These are phyloP conservation scores for Paradisaea rubra DNA, from an alignment of 2,113 vertebrate species.

Conservation along the genomic window DNA sequence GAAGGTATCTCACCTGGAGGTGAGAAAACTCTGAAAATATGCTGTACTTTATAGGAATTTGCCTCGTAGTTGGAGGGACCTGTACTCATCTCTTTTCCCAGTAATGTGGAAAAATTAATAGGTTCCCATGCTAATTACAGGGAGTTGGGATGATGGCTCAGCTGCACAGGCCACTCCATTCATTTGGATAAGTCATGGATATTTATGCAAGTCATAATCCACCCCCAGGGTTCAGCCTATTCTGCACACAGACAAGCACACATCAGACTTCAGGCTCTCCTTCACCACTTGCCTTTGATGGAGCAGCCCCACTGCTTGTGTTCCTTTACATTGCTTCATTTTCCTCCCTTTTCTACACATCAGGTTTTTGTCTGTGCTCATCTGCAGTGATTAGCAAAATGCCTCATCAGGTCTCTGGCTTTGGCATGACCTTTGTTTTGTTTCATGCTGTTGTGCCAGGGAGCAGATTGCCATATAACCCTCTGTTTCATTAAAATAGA, in stretches of 20 bases:
- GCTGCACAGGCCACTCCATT: not conserved
- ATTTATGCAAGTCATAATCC: not conserved
- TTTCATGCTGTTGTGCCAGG: not conserved
- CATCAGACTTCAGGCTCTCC: not conserved
- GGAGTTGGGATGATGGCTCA: not conserved
- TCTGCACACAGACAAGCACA: not conserved
- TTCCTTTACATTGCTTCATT: not conserved
- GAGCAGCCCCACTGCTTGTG: not conserved
- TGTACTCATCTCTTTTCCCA: not conserved
- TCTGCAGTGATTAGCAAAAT: not conserved
- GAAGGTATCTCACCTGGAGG: not conserved
- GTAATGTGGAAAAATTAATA: not conserved
- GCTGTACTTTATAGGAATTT: not conserved
- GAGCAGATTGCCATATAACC: not conserved
- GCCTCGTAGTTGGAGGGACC: not conserved
- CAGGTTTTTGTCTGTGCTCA: not conserved
- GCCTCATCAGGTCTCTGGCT: not conserved
- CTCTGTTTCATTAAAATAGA: not conserved
- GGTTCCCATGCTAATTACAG: constrained; percentile 35
- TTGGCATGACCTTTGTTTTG: not conserved
- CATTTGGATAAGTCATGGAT: not conserved
- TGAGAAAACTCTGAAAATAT: not conserved
- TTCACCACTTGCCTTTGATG: not conserved
- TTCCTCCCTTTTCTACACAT: not conserved
- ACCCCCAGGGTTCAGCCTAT: not conserved